phyloP scores from a whole-genome alignment of 35 echinoderm and acorn worm genomes.

The Acanthaster planci region DNA sequence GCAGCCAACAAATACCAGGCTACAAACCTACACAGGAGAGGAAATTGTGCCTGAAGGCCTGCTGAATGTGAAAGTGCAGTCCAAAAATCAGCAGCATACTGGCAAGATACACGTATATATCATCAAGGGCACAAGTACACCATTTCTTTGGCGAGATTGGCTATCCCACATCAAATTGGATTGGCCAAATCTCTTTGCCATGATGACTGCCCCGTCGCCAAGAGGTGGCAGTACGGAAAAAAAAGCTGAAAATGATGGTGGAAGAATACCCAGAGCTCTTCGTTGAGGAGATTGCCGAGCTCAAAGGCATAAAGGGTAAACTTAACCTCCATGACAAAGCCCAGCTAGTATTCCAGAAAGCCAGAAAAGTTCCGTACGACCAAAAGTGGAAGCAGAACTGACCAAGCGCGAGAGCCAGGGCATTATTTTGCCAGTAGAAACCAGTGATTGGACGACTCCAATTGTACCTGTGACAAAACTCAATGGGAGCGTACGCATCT shows the following conservation, averaged over 20 bases:
- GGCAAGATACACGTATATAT: background rate
- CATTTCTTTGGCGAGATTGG: constrained; percentile 27
- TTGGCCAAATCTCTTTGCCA: constrained; percentile 13
- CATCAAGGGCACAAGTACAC: background rate
- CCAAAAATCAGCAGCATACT: background rate
- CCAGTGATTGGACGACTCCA: constrained; percentile 49
- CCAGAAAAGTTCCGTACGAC: constrained; percentile 34
- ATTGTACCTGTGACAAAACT: constrained; percentile 37
- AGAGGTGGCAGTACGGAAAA: background rate
- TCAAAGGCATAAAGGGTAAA: background rate
- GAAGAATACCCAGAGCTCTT: constrained; percentile 17
- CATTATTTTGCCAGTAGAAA: constrained; percentile 49
- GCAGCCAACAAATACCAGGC: background rate
- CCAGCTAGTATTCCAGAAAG: constrained; percentile 9
- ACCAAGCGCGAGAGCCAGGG: constrained; percentile 9
- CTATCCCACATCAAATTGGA: background rate
- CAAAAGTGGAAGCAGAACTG: constrained; percentile 57
- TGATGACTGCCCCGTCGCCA: background rate
- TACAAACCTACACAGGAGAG: constrained; percentile 21
- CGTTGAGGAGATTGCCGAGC: constrained; percentile 15
- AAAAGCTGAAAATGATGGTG: background rate
- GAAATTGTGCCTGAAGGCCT: background rate
- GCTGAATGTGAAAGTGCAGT: background rate
- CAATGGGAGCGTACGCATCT: constrained; percentile 36
- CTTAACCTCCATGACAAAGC: constrained; percentile 28